Evolutionary conservation across 1,140 invertebrate species (phyloP).

Genomic region (Mercenaria mercenaria): DNA sequence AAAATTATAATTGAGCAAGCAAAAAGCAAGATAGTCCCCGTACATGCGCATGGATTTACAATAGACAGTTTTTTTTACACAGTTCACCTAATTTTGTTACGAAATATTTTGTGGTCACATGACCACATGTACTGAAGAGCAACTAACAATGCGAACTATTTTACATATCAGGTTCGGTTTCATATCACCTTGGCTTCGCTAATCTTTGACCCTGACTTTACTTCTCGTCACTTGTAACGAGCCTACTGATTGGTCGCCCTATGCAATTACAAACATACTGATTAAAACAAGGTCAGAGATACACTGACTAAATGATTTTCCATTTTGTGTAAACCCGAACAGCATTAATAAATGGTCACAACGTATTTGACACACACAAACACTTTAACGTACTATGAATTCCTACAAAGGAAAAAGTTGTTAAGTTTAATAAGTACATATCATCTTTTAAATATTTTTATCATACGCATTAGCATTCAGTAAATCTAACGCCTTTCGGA

Average conservation of each 20-base stretch:
- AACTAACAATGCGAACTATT: constrained; percentile 6
- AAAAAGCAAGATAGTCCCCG: not conserved
- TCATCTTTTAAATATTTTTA: constrained; percentile 15
- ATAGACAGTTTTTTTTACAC: not conserved
- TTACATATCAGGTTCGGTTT: constrained; percentile 38
- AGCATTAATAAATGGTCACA: constrained; percentile 47
- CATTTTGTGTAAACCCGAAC: constrained; percentile 59
- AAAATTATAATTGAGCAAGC: constrained; percentile 1
- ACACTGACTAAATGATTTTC: constrained; percentile 54
- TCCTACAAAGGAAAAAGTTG: not conserved
- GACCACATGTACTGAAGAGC: not conserved
- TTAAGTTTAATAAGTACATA: constrained; percentile 40
- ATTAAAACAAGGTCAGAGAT: constrained; percentile 54
- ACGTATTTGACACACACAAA: constrained; percentile 3
- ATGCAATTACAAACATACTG: constrained; percentile 49
- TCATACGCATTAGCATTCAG: constrained; percentile 25
- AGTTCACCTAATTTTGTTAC: constrained; percentile 16
- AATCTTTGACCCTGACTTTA: constrained; percentile 17
- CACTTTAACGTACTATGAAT: not conserved
- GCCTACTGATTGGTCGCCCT: constrained; percentile 25
- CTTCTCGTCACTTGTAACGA: constrained; percentile 37
- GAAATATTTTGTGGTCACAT: not conserved
- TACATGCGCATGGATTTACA: not conserved
- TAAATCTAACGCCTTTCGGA: constrained; percentile 28
- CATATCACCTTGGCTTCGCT: constrained; percentile 41